phyloP scores from a whole-genome alignment of 2,113 vertebrate genomes.

The Anguilla japonica region DNA sequence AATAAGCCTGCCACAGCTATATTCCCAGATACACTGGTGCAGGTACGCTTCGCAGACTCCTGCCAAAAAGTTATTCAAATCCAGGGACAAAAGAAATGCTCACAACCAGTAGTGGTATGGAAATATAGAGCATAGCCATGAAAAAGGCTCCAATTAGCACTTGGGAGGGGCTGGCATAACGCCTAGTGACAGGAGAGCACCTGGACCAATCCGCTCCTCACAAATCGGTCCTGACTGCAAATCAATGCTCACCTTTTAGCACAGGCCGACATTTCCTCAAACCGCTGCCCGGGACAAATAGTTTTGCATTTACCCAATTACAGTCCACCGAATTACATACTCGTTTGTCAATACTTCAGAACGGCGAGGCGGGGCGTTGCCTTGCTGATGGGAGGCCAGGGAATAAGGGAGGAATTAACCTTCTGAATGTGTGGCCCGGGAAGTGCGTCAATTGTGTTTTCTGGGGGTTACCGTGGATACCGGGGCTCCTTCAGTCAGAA shows the following conservation, averaged over 20 bases:
- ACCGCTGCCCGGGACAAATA: background rate
- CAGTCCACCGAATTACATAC: background rate
- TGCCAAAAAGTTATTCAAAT: background rate
- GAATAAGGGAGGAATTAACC: background rate
- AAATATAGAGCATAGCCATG: background rate
- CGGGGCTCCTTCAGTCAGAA: background rate
- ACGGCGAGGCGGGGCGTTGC: background rate
- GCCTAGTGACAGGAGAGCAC: background rate
- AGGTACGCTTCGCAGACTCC: background rate
- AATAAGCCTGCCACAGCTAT: background rate
- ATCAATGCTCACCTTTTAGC: background rate
- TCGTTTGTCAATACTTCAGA: background rate
- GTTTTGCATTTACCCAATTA: background rate
- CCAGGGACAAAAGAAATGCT: background rate
- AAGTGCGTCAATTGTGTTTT: background rate
- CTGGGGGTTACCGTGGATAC: background rate
- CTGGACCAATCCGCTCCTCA: no score
- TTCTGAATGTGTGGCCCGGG: background rate
- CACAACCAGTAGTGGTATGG: background rate
- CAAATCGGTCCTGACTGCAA: background rate
- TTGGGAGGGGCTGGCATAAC: background rate
- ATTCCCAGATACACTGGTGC: background rate
- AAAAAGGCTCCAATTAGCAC: background rate
- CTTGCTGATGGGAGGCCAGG: background rate
- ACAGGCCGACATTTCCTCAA: background rate